A percentile compares a stretch with the other conserved stretches of the same genome.
phyloP scores from a whole-genome alignment of 2,888 invertebrate species.

The Therioaphis trifolii region DNA sequence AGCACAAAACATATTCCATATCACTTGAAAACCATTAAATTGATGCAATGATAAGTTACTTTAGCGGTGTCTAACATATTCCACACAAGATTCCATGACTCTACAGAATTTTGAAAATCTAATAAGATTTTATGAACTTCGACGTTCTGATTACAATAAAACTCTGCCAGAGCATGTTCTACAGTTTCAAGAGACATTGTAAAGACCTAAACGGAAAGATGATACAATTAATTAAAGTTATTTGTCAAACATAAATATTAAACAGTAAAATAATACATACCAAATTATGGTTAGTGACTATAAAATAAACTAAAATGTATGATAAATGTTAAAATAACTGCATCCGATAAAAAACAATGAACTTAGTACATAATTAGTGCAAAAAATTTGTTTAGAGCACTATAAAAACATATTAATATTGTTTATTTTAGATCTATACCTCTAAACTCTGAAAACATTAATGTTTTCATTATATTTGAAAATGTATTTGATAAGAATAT shows the following conservation, averaged over 20 bases:
- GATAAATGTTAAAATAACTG: no score
- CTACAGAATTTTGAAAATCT: slow-evolving; percentile 83
- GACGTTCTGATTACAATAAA: slow-evolving; percentile 54
- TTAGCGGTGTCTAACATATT: slow-evolving; percentile 84
- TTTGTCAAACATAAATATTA: not conserved
- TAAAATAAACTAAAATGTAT: no score
- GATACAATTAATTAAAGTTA: not conserved
- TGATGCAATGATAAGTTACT: slow-evolving; percentile 71
- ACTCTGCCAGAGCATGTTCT: slow-evolving; percentile 56
- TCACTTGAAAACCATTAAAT: not conserved
- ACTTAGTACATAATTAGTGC: not conserved
- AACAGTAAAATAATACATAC: not conserved
- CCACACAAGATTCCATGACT: slow-evolving; percentile 95
- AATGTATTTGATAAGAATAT: slow-evolving; percentile 30
- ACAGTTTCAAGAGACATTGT: slow-evolving; percentile 50
- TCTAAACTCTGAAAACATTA: not conserved
- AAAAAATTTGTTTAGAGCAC: not conserved
- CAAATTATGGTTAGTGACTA: no score
- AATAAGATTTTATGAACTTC: slow-evolving; percentile 71
- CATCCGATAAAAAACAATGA: not conserved
- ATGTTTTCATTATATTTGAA: slow-evolving; percentile 41
- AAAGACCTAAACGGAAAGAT: not conserved
- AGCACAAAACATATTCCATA: not conserved
- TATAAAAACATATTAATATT: not conserved
- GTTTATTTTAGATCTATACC: not conserved